Base-by-base conservation (phyloP, 92 coral and sea anemone species). In the Pocillopora grandis region DNA sequence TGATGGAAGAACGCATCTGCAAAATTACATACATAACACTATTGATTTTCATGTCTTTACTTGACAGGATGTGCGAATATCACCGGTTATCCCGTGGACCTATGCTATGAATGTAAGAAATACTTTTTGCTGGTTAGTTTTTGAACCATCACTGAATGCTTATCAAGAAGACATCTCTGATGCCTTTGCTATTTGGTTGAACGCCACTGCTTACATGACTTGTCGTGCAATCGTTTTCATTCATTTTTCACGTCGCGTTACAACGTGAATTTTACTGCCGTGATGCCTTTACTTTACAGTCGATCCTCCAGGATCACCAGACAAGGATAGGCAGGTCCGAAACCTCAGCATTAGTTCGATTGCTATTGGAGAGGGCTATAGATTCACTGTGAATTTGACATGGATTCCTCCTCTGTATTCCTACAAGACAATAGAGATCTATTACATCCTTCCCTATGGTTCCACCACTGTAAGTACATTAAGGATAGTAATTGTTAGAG, bases 331-430 rank as follows among this genome's bases (percentile, higher is more conserved):
- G 71, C 0, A 17, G 58, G 91, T 91, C 37, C 23, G 87, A 13
- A 91, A 88, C 80, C 56, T 84, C 1, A 71, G 81, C n/a, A 56
- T 31, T 42, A 21, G 71, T 0, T 21, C 17, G 35, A 3, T 76
- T 17, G 63, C 69, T 10, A 71, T 90, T 12, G 69, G 73, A n/a
- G 67, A 62, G 31, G 94, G 85, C 65, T 91, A 73, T 89, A 82
- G 84, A 62, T 80, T 88, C 66, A 58, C 27, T 17, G 16, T 17
- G 27, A 80, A 76, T 17, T 49, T 88, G 66, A 85, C 89, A 48
- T 91, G 94, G 94, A 16, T 75, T 2, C 89, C 89, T 2, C 94
- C 94, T 12, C 36, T 72, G 71, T 91, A 91, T 73, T 83, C 87
- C 21, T 76, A 88, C 58, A 79, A 33, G 58, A 19, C 19, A 33